phyloP scores from a whole-genome alignment of 2,797 vertebrate species.

The Gephyroberyx darwinii region DNA sequence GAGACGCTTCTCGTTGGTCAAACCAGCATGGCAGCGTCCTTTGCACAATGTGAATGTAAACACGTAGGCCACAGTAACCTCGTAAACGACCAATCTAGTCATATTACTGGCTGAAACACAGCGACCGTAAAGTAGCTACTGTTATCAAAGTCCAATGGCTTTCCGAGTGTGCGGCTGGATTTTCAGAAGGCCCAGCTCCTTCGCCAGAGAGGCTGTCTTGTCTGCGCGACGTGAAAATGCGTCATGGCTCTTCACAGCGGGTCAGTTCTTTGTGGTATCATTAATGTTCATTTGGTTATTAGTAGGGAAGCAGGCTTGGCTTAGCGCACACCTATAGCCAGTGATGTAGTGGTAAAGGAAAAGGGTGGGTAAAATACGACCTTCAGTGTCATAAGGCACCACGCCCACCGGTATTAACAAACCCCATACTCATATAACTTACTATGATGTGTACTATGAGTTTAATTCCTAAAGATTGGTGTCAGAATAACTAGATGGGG shows the following conservation, averaged over 20 bases:
- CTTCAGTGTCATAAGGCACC: too few relatives aligned
- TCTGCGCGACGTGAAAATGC: conserved; percentile 49
- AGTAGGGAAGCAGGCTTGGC: neutral
- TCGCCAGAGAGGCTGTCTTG: conserved; percentile 23
- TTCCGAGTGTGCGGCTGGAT: conserved; percentile 60
- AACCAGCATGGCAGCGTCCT: conserved; percentile 75
- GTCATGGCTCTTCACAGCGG: conserved; percentile 60
- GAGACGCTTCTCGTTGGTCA: conserved; percentile 49
- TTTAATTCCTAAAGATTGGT: too few relatives aligned
- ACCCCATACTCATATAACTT: too few relatives aligned
- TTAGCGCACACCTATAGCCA: neutral
- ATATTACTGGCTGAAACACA: neutral
- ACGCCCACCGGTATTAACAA: too few relatives aligned
- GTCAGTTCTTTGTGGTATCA: conserved; percentile 57
- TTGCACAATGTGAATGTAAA: conserved; percentile 61
- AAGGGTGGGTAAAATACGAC: too few relatives aligned
- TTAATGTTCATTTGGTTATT: neutral
- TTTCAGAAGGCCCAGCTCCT: conserved; percentile 37
- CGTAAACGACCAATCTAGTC: rapidly evolving
- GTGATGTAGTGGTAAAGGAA: too few relatives aligned
- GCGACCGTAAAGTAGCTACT: rapidly evolving
- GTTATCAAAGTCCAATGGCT: conserved; percentile 59
- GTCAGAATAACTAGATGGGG: too few relatives aligned
- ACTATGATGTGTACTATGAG: too few relatives aligned
- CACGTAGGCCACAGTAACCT: conserved; percentile 39